Conservation (phyloP, 2,113 vertebrate species). For the Arvicanthis niloticus region DNA sequence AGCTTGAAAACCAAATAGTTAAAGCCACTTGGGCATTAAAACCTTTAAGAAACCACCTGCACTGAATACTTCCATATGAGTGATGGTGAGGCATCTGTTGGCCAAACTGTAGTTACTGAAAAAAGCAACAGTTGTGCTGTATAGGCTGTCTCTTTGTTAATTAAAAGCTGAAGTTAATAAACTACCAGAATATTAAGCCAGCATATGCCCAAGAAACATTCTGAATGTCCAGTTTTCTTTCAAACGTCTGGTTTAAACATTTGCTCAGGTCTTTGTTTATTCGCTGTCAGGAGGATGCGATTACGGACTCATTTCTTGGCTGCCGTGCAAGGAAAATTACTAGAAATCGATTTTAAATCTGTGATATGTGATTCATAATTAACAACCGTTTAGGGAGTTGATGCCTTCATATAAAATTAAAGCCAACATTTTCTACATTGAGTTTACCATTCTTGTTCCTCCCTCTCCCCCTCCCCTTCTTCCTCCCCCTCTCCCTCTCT, state of each 20-base stretch:
- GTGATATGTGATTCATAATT: constrained; percentile 30
- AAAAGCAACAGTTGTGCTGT: background rate
- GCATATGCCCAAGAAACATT: background rate
- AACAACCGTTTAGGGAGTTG: constrained; percentile 12
- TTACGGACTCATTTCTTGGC: constrained; percentile 46
- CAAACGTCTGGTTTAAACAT: constrained; percentile 57
- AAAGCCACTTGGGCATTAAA: constrained; percentile 51
- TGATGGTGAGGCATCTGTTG: background rate
- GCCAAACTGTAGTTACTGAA: background rate
- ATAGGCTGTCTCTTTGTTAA: background rate
- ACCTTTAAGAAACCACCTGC: constrained; percentile 2
- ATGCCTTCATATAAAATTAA: constrained; percentile 55
- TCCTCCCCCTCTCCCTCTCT: background rate
- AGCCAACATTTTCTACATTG: constrained; percentile 32
- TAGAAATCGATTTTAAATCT: constrained; percentile 38
- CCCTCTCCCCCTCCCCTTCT: too few relatives aligned
- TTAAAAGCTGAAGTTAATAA: constrained; percentile 24
- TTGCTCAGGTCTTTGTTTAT: constrained; percentile 37
- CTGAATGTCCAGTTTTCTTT: constrained; percentile 27
- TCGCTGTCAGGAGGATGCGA: background rate
- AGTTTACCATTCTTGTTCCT: background rate
- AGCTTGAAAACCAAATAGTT: constrained; percentile 59
- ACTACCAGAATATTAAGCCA: background rate
- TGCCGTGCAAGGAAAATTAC: constrained; percentile 33
- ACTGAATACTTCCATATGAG: background rate